Conservation (phyloP, 2,888 invertebrate species). For the Phengaris arion region DNA sequence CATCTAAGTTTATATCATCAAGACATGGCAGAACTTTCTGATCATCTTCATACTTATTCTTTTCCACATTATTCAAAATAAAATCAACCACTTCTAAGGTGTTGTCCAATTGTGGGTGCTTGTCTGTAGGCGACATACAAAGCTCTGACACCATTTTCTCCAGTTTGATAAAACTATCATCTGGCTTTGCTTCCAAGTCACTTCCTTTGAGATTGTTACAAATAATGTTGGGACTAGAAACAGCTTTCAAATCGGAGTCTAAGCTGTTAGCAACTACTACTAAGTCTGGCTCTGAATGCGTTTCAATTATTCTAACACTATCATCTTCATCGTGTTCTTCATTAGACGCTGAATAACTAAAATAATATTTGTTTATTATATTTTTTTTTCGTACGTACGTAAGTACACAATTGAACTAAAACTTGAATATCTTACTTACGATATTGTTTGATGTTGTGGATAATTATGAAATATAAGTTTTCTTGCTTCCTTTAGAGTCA, state of each 20-base stretch:
- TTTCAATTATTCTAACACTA: constrained; percentile 58
- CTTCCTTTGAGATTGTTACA: constrained; percentile 31
- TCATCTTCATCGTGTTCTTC: constrained; percentile 41
- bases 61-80: constrained; percentile 52
- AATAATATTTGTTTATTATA: neutral
- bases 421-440: constrained; percentile 46
- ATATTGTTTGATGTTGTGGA: constrained; percentile 40
- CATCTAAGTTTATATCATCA: constrained; percentile 24
- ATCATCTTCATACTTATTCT: constrained; percentile 33
- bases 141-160: constrained; percentile 54
- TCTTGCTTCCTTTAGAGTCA: constrained; percentile 58
- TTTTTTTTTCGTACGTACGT: neutral
- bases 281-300: constrained; percentile 59
- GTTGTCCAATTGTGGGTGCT: constrained; percentile 50
- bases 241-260: constrained; percentile 31
- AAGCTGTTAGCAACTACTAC: constrained; percentile 33
- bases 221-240: constrained; percentile 30
- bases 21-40: constrained; percentile 30
- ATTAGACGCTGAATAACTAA: constrained; percentile 27
- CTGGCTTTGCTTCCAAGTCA: constrained; percentile 42
- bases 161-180: constrained; percentile 57
- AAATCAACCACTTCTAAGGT: constrained; percentile 58
- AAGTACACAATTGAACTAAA: neutral
- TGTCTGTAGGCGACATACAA: constrained; percentile 42
- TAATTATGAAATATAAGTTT: constrained; percentile 47